These are phyloP conservation scores for Orthonychiurus folsomi DNA, from an alignment of 2,888 invertebrate species.

Conservation along the genomic window DNA sequence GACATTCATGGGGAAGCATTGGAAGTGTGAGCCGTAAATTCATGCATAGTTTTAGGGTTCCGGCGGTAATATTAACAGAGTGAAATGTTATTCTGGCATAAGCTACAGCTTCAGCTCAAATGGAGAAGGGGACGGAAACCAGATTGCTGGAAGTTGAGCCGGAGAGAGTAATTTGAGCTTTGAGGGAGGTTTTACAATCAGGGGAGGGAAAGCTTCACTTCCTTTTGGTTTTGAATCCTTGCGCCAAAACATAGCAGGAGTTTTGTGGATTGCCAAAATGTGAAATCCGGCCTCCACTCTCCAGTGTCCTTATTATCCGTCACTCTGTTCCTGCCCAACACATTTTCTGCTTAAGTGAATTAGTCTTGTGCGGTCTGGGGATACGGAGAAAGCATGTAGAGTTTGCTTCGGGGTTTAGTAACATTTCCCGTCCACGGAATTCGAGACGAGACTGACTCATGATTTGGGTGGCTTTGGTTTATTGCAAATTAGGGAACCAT, in stretches of 20 bases:
- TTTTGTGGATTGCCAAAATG: neutral
- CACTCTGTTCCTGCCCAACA: neutral
- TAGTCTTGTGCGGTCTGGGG: no score
- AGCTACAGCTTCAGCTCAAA: no score
- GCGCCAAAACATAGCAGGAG: neutral
- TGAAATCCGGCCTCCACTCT: neutral
- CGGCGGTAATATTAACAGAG: neutral
- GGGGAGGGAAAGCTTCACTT: neutral
- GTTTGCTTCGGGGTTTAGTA: no score
- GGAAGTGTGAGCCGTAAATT: neutral
- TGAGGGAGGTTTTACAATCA: neutral
- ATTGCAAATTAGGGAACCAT: neutral
- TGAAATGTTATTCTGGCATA: neutral
- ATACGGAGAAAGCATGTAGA: no score
- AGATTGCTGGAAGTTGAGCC: neutral
- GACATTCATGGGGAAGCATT: neutral
- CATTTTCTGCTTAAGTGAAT: neutral
- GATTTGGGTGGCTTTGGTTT: no score
- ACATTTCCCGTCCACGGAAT: no score
- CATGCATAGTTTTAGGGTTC: neutral
- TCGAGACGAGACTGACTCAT: no score
- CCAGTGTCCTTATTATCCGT: no score
- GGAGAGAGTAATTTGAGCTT: slow-evolving; percentile 1
- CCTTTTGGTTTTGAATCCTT: neutral
- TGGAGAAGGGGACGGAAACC: neutral